These are phyloP conservation scores for Ibycter americanus DNA, from an alignment of 2,797 vertebrate species.

Conservation along the genomic window DNA sequence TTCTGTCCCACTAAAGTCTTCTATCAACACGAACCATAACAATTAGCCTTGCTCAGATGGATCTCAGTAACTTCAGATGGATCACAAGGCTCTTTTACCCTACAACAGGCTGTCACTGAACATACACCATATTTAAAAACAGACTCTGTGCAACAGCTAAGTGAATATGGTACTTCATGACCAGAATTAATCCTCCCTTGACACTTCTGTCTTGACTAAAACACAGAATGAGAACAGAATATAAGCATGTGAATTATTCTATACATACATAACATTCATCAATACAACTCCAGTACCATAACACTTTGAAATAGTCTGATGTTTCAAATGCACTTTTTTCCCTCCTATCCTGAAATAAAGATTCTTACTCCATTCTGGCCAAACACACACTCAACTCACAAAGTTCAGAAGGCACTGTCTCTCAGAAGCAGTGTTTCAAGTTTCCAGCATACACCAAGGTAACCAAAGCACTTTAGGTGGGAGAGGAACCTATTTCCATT, in stretches of 20 bases:
- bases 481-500: background rate
- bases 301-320: background rate
- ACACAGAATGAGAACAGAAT: background rate
- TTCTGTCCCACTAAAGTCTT: background rate
- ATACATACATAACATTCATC: background rate
- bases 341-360: background rate
- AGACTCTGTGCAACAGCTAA: background rate
- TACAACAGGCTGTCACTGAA: background rate
- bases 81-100: background rate
- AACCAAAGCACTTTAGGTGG: background rate
- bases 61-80: background rate
- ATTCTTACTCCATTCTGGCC: background rate
- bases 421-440: background rate
- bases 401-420: background rate
- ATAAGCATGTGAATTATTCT: background rate
- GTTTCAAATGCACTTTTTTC: background rate
- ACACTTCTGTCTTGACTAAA: background rate
- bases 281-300: background rate
- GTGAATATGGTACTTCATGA: background rate
- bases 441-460: background rate
- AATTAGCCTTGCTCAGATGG: background rate
- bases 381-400: background rate
- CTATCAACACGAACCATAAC: rapidly evolving
- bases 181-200: background rate
- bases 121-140: background rate